These are phyloP conservation scores for Pipistrellus kuhlii DNA, from an alignment of 2,797 vertebrate species.

Conservation along the genomic window DNA sequence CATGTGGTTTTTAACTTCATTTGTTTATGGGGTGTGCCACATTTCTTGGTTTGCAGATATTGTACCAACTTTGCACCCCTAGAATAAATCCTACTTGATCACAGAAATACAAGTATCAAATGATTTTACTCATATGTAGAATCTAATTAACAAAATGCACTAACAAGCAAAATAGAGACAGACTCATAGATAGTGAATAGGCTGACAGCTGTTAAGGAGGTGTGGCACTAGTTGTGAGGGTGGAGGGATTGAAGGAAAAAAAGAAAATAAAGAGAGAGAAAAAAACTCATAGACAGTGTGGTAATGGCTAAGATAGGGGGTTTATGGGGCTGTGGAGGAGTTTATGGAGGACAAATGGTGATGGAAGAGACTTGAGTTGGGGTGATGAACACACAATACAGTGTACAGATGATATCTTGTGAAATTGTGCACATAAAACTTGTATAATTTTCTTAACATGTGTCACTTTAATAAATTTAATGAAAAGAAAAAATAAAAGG, in stretches of 20 bases:
- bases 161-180: too few relatives aligned
- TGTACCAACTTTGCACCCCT: not conserved
- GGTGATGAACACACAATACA: not conserved
- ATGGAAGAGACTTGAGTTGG: not conserved
- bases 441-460: not conserved
- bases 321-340: not conserved
- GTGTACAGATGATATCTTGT: not conserved
- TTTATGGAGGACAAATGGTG: not conserved
- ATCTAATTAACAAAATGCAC: too few relatives aligned
- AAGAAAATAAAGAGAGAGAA: too few relatives aligned
- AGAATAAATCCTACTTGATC: not conserved
- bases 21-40: not conserved
- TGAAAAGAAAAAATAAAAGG: not conserved
- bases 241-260: too few relatives aligned
- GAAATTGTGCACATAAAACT: not conserved
- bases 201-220: too few relatives aligned
- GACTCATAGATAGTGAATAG: too few relatives aligned
- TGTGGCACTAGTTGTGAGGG: too few relatives aligned
- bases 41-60: not conserved
- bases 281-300: too few relatives aligned
- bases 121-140: too few relatives aligned
- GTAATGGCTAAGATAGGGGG: too few relatives aligned
- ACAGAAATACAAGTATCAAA: not conserved
- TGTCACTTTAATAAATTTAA: not conserved
- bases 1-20: not conserved